Conservation (phyloP, 2,113 vertebrate species). For the Chrysemys picta region DNA sequence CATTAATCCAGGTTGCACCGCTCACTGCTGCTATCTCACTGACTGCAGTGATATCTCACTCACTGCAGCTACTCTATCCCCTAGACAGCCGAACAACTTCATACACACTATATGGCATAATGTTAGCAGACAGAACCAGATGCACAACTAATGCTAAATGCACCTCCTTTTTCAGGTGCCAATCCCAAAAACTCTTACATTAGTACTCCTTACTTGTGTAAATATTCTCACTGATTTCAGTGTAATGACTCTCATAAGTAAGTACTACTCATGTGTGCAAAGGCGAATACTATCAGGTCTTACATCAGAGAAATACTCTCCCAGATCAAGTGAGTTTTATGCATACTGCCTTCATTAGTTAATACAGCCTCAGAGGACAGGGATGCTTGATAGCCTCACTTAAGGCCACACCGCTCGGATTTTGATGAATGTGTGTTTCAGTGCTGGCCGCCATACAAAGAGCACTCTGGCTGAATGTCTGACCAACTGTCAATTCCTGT, state of each 20-base stretch:
- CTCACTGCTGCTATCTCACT: not conserved
- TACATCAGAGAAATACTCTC: not conserved
- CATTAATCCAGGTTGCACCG: not conserved
- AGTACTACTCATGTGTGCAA: not conserved
- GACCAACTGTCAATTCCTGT: not conserved
- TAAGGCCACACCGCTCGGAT: rapidly evolving
- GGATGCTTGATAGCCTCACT: not conserved
- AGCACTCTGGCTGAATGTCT: not conserved
- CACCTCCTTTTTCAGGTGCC: not conserved
- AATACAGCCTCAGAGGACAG: not conserved
- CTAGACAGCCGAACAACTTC: not conserved
- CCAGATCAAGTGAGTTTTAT: not conserved
- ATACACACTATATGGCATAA: not conserved
- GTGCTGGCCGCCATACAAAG: not conserved
- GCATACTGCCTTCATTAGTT: not conserved
- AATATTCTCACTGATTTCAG: not conserved
- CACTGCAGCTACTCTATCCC: not conserved
- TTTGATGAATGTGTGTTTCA: not conserved
- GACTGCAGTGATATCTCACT: not conserved
- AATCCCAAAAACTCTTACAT: not conserved
- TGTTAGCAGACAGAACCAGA: not conserved
- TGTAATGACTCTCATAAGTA: not conserved
- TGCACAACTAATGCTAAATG: not conserved
- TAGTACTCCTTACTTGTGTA: not conserved
- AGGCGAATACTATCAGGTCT: not conserved